A percentile compares a stretch with the other conserved stretches of the same genome.
Conservation (phyloP, 1,140 invertebrate species). For the Platorchestia sp. region DNA sequence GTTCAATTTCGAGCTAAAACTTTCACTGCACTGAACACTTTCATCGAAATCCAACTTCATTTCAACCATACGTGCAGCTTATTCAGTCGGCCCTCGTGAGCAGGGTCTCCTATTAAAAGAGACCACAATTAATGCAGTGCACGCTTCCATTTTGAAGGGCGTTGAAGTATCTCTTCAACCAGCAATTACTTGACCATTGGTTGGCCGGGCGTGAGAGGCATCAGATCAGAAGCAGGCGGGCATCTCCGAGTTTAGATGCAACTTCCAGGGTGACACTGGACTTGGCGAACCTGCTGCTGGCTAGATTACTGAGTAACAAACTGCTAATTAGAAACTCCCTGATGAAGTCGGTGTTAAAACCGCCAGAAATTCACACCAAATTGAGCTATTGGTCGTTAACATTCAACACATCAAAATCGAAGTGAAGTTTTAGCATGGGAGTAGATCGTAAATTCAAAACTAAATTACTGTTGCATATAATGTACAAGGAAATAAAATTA, state of each 20-base stretch:
- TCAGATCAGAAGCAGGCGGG: background rate
- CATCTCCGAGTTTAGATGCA: background rate
- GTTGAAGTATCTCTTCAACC: background rate
- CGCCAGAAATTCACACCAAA: background rate
- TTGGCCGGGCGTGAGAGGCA: background rate
- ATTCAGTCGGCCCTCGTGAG: background rate
- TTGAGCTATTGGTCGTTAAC: background rate
- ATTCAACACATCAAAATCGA: too few species aligned
- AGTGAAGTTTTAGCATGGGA: too few species aligned
- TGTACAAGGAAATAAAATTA: too few species aligned
- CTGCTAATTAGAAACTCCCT: background rate
- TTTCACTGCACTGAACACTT: background rate
- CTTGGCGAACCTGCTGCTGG: background rate
- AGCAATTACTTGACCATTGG: constrained; percentile 15
- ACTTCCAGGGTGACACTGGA: background rate
- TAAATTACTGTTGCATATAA: too few species aligned
- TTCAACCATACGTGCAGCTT: background rate
- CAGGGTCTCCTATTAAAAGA: background rate
- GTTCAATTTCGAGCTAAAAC: background rate
- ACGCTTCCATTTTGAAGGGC: background rate
- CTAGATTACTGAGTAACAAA: background rate
- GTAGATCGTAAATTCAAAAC: too few species aligned
- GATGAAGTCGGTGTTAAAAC: background rate
- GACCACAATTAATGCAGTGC: background rate
- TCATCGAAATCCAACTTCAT: background rate